phyloP scores from a whole-genome alignment of 2,888 invertebrate genomes.

The Calameuta filiformis region DNA sequence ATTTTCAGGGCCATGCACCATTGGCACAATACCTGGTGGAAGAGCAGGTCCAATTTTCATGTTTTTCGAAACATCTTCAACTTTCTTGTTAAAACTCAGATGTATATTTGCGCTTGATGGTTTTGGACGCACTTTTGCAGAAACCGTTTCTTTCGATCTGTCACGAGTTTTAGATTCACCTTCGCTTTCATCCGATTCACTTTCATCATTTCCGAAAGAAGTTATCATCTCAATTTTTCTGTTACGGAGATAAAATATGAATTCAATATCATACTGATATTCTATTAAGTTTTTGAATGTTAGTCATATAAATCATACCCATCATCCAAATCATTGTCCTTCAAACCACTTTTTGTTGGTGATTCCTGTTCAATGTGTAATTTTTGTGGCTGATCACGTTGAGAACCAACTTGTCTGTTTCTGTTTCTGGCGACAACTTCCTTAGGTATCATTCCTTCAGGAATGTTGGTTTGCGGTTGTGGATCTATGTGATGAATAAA shows the following conservation, averaged over 20 bases:
- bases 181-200: slow-evolving; percentile 55
- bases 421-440: slow-evolving; percentile 61
- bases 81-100: not conserved
- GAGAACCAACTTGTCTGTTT: slow-evolving; percentile 51
- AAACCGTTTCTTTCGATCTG: slow-evolving; percentile 14
- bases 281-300: not conserved
- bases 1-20: slow-evolving; percentile 43
- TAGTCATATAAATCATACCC: slow-evolving; percentile 54
- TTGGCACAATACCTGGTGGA: slow-evolving; percentile 31
- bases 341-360: slow-evolving; percentile 40
- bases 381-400: slow-evolving; percentile 46
- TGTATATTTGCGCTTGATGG: not conserved
- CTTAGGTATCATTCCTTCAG: slow-evolving; percentile 62
- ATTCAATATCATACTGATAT: slow-evolving; percentile 9
- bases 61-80: not conserved
- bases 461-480: slow-evolving; percentile 56
- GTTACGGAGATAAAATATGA: slow-evolving; percentile 32
- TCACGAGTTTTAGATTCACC: slow-evolving; percentile 34
- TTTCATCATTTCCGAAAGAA: slow-evolving; percentile 69
- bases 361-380: slow-evolving; percentile 37
- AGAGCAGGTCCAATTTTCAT: slow-evolving; percentile 38
- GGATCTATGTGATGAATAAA: slow-evolving; percentile 38
- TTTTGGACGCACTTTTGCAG: not conserved
- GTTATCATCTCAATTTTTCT: slow-evolving; percentile 72
- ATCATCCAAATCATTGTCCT: slow-evolving; percentile 65